phyloP scores from a whole-genome alignment of 2,888 invertebrate genomes.

The Chrysolina americana region DNA sequence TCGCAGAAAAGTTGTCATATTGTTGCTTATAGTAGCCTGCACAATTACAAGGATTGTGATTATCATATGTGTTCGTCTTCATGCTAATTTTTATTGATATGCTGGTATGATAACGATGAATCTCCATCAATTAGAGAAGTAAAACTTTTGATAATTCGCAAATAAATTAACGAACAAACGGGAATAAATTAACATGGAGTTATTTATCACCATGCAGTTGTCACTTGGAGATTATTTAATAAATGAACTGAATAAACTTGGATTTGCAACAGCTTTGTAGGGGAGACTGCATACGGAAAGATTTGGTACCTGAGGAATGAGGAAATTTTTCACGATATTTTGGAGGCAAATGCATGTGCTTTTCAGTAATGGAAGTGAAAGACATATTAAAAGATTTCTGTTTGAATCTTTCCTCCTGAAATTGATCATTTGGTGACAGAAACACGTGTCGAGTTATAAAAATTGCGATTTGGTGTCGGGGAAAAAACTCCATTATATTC shows the following conservation, averaged over 20 bases:
- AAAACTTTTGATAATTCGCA: constrained; percentile 4
- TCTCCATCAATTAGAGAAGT: constrained; percentile 17
- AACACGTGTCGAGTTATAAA: no score
- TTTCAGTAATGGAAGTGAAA: no score
- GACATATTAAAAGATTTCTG: no score
- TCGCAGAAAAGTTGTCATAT: constrained; percentile 39
- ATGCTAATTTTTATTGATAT: constrained; percentile 25
- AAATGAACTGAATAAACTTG: neutral
- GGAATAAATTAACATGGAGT: constrained; percentile 4
- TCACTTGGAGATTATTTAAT: constrained; percentile 9
- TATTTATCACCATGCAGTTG: constrained; percentile 11
- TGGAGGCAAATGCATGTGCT: no score
- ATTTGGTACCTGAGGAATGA: no score
- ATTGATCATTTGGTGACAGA: no score
- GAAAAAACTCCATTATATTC: no score
- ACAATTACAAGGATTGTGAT: constrained; percentile 27
- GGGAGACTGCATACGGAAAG: neutral
- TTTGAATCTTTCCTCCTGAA: no score
- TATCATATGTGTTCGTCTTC: constrained; percentile 17
- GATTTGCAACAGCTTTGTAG: neutral
- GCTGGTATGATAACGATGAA: constrained; percentile 22
- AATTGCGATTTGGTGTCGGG: no score
- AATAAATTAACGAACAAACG: constrained; percentile 6
- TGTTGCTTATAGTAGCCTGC: constrained; percentile 38
- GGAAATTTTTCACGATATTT: no score